These are phyloP conservation scores for Stigmatopora argus DNA, from an alignment of 2,113 vertebrate genomes.

Conservation along the genomic window DNA sequence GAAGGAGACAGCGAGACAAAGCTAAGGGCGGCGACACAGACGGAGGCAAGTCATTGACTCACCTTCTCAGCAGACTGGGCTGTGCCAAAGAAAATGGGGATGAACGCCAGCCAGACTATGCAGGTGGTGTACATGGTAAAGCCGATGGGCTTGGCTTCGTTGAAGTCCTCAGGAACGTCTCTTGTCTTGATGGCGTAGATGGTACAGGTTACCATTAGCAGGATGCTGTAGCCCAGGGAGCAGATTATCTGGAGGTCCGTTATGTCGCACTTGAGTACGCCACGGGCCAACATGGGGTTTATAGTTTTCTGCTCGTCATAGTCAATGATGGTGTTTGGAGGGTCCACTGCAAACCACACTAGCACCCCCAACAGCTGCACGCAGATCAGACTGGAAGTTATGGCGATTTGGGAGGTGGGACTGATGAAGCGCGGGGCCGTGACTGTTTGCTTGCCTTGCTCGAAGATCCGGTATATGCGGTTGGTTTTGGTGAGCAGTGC, in stretches of 20 bases:
- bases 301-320: conserved; percentile 70
- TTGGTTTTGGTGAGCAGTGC: conserved; percentile 71
- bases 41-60: conserved; percentile 34
- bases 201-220: conserved; percentile 70
- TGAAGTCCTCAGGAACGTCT: conserved; percentile 70
- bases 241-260: conserved; percentile 71
- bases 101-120: conserved; percentile 71
- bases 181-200: conserved; percentile 70
- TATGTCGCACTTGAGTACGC: conserved; percentile 70
- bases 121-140: conserved; percentile 73
- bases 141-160: conserved; percentile 69
- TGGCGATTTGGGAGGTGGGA: conserved; percentile 69
- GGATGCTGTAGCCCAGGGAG: conserved; percentile 68
- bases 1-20: conserved; percentile 31
- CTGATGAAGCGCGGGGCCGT: conserved; percentile 68
- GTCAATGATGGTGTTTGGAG: conserved; percentile 65
- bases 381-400: conserved; percentile 64
- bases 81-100: conserved; percentile 72
- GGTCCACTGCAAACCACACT: conserved; percentile 68
- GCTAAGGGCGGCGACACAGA: conserved; percentile 29
- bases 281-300: conserved; percentile 62
- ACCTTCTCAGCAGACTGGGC: conserved; percentile 70
- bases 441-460: conserved; percentile 69
- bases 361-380: conserved; percentile 67
- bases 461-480: conserved; percentile 68